Evolutionary conservation across 2,797 vertebrate species (phyloP), one percentile per base, ranked within the genome.

Genomic region (Distichodus sexfasciatus): DNA sequence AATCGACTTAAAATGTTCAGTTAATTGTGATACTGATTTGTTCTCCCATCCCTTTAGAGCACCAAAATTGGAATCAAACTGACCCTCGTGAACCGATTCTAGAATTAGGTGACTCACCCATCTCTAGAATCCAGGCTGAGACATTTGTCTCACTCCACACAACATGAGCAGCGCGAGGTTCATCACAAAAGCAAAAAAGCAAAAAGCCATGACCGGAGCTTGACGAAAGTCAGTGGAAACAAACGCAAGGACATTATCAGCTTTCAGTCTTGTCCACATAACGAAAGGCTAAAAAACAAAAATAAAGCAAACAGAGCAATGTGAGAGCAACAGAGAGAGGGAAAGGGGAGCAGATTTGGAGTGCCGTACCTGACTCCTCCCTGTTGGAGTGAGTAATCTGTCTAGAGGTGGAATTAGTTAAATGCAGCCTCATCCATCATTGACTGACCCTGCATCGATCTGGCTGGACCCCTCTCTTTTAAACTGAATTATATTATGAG

Each of bases 351-450:
- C 35, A 29, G 28, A 54, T 54, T 54, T 35, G 15, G 51, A 54
- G 50, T 41, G 35, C 36, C 28, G 15, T 33, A 54, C 51, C 51
- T 54, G 51, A 54, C 59, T 40, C 44, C 50, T 47, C 29, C 79
- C 69, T 74, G 75, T 69, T 76, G 46, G 72, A 83, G 79, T 79
- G 68, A 83, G 84, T 88, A 86, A 91, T 91, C 88, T 90, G 85
- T 90, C 90, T 90, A 71, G 47, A 74, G 59, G 82, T 86, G 86
- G 90, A 93, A 92, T 93, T 91, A 90, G 88, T 73, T 86, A 89
- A 89, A 88, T 80, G 79, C 67, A 40, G 81, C 51, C 55, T 88
- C 87, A 92, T 92, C 89, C 87, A 91, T 93, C 91, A 92, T 76
- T 76, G 84, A 75, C 83, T 87, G 89, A 85, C 89, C 87, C 82